These are phyloP conservation scores for Ooceraea biroi DNA, from an alignment of 1,140 invertebrate genomes.

Conservation along the genomic window DNA sequence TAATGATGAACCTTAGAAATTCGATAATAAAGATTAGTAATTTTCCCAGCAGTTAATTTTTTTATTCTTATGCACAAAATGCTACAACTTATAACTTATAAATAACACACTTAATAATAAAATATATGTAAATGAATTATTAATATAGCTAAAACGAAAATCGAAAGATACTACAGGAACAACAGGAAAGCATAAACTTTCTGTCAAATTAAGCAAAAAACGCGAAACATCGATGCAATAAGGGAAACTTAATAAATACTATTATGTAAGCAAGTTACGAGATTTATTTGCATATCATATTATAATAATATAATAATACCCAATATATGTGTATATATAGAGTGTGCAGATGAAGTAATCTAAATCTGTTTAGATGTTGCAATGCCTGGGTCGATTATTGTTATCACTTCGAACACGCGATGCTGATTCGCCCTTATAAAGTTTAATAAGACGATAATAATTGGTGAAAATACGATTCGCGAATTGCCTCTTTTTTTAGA, in stretches of 20 bases:
- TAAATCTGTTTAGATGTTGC: not conserved
- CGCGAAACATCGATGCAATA: not conserved
- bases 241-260: slow-evolving; percentile 43
- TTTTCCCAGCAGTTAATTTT: not conserved
- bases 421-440: not conserved
- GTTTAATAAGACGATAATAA: not conserved
- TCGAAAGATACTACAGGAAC: not conserved
- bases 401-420: not conserved
- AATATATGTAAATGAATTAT: slow-evolving; percentile 25
- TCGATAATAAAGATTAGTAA: not conserved
- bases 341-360: slow-evolving; percentile 5
- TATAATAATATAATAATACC: slow-evolving; percentile 42
- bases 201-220: not conserved
- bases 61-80: slow-evolving; percentile 19
- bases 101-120: slow-evolving; percentile 62
- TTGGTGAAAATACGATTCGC: not conserved
- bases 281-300: slow-evolving; percentile 35
- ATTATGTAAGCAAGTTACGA: slow-evolving; percentile 40
- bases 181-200: not conserved
- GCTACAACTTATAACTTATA: slow-evolving; percentile 68
- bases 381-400: not conserved
- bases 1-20: not conserved
- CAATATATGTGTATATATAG: slow-evolving; percentile 21
- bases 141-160: not conserved
- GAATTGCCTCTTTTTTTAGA: not conserved